phyloP scores from a whole-genome alignment of 2,797 vertebrate genomes.

The Hipposideros larvatus region DNA sequence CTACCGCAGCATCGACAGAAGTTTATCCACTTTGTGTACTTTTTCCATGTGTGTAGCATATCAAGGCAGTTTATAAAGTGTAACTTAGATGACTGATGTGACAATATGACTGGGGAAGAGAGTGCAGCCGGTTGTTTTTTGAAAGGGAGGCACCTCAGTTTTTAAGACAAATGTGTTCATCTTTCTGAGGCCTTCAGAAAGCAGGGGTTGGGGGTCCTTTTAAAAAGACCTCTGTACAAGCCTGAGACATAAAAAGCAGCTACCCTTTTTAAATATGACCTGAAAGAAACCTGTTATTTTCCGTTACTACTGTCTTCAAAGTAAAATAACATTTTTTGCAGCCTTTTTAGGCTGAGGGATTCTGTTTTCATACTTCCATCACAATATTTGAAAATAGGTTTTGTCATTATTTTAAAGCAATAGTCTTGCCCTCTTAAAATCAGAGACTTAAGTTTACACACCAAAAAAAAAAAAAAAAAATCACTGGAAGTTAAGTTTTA shows the following conservation, averaged over 20 bases:
- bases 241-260: not conserved
- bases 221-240: not conserved
- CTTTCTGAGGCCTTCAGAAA: not conserved
- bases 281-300: constrained; percentile 23
- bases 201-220: not conserved
- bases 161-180: not conserved
- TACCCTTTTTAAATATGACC: not conserved
- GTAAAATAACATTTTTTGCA: constrained; percentile 20
- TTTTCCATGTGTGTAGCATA: constrained; percentile 41
- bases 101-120: not conserved
- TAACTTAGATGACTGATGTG: not conserved
- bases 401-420: constrained; percentile 12
- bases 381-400: not conserved
- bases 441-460: constrained; percentile 3
- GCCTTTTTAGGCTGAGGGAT: not conserved
- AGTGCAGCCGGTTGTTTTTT: not conserved
- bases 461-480: not conserved
- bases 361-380: not conserved
- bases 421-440: not conserved
- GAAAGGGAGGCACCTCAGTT: not conserved
- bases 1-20: not conserved
- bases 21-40: constrained; percentile 44
- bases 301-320: constrained; percentile 37
- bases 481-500: constrained; percentile 16
- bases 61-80: not conserved